These are phyloP conservation scores for Brachionus sp. DNA, from an alignment of 1,140 invertebrate genomes.

Conservation along the genomic window DNA sequence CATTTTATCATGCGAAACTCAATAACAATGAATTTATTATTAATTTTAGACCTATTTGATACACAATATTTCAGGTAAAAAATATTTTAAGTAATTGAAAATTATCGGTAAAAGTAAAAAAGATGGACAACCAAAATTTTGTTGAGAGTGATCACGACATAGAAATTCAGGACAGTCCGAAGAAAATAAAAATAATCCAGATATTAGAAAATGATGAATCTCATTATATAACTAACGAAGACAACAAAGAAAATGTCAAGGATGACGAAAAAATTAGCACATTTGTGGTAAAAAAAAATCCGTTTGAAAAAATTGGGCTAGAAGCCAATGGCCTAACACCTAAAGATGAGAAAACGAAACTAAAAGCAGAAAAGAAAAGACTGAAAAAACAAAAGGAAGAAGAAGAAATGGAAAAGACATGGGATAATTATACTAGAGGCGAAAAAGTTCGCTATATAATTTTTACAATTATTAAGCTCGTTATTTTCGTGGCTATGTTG, in stretches of 20 bases:
- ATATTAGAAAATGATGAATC: not conserved
- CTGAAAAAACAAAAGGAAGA: constrained; percentile 1
- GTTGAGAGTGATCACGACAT: not conserved
- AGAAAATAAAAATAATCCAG: not conserved
- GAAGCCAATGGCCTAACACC: not conserved
- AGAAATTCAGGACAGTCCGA: not conserved
- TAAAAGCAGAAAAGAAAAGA: not conserved
- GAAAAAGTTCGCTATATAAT: constrained; percentile 9
- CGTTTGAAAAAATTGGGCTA: not conserved
- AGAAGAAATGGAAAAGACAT: not conserved
- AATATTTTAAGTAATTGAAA: not conserved
- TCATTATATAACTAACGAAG: not conserved
- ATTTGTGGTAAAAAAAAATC: not conserved
- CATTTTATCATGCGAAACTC: not conserved
- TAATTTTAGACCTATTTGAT: not conserved
- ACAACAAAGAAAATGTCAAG: not conserved
- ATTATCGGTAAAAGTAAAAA: not conserved
- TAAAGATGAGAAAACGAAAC: not conserved
- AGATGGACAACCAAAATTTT: not conserved
- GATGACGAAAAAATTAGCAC: not conserved
- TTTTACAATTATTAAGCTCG: not conserved
- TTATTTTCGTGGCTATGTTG: not conserved
- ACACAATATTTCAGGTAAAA: not conserved
- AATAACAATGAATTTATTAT: not conserved
- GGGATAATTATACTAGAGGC: not conserved